These are phyloP conservation scores for Noctua comes DNA, from an alignment of 2,888 invertebrate genomes.

Conservation along the genomic window DNA sequence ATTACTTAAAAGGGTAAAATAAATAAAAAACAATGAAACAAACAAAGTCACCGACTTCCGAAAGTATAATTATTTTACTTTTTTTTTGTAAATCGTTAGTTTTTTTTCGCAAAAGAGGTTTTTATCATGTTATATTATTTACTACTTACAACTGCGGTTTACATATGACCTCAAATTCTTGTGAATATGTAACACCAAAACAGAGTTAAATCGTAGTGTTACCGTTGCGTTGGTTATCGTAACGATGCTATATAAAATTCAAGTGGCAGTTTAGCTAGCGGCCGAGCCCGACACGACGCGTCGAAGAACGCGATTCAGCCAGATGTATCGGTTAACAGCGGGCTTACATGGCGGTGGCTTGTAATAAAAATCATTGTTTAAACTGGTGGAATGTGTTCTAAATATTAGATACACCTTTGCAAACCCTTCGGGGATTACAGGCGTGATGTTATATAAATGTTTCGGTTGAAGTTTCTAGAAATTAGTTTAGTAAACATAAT, in stretches of 20 bases:
- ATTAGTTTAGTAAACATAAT: background rate
- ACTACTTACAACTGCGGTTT: background rate
- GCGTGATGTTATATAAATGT: no score
- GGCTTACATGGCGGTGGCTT: slow-evolving; percentile 36
- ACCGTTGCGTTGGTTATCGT: slow-evolving; percentile 11
- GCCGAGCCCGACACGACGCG: slow-evolving; percentile 50
- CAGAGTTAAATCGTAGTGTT: slow-evolving; percentile 18
- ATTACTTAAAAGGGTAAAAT: no score
- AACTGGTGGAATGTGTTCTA: background rate
- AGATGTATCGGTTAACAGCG: no score
- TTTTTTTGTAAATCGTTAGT: no score
- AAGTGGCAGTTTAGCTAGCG: background rate
- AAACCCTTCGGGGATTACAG: background rate
- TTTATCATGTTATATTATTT: background rate
- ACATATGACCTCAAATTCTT: background rate
- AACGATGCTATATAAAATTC: slow-evolving; percentile 4
- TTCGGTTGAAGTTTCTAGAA: background rate
- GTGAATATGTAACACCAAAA: slow-evolving; percentile 17
- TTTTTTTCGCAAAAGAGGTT: background rate
- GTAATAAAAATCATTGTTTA: background rate
- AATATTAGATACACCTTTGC: no score
- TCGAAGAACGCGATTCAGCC: slow-evolving; percentile 31
- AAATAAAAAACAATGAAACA: no score
- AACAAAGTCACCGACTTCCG: background rate
- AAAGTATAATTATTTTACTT: no score